Evolutionary conservation across 1,140 invertebrate genomes (phyloP).

Genomic region (Drosophila willistoni): DNA sequence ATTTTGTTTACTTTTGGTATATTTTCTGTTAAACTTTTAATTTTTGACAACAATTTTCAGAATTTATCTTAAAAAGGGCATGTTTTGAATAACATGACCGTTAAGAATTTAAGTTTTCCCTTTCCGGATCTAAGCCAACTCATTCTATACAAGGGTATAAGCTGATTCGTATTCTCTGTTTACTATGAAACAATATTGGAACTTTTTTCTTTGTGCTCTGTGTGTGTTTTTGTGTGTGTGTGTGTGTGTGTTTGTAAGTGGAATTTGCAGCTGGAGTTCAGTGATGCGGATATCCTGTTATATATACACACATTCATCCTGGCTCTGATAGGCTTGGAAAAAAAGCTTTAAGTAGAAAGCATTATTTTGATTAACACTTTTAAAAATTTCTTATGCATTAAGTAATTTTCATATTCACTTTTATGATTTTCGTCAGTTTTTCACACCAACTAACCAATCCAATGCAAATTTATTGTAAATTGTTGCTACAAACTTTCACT

Average conservation of each 20-base stretch:
- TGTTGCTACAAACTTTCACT: conserved; percentile 75
- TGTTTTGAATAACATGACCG: no score
- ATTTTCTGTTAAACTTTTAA: no score
- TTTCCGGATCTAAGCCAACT: no score
- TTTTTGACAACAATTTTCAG: no score
- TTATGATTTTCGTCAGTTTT: conserved; percentile 61
- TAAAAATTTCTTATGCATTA: conserved; percentile 11
- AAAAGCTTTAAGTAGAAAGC: conserved; percentile 25
- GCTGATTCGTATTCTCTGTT: no score
- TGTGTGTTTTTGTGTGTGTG: no score
- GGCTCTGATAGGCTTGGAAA: conserved; percentile 9
- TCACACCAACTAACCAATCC: conserved; percentile 45
- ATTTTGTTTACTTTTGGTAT: no score
- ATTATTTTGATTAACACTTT: neutral
- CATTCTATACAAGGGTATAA: no score
- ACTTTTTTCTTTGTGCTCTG: conserved; percentile 33
- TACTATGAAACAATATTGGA: conserved; percentile 38
- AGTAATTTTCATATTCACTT: conserved; percentile 62
- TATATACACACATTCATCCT: conserved; percentile 32
- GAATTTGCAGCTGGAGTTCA: conserved; percentile 54
- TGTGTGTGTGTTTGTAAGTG: conserved; percentile 49
- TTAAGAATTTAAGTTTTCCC: no score
- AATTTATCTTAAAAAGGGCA: no score
- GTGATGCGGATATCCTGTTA: conserved; percentile 65
- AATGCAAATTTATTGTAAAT: conserved; percentile 78